These are phyloP conservation scores for Gallinago nigripennis DNA, from an alignment of 2,797 vertebrate genomes.

Conservation along the genomic window DNA sequence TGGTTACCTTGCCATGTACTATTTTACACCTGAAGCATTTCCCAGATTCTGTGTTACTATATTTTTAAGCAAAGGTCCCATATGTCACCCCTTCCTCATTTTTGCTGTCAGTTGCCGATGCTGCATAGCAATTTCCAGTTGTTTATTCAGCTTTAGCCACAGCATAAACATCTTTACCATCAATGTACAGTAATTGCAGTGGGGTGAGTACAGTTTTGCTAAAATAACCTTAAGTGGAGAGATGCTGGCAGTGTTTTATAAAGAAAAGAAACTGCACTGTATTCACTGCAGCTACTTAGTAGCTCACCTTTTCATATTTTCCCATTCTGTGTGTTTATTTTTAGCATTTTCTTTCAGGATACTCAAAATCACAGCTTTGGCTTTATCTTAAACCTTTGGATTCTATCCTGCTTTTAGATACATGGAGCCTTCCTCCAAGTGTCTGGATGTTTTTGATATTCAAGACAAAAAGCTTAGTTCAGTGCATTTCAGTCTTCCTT, in stretches of 20 bases:
- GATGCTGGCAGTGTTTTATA: slow-evolving; percentile 35
- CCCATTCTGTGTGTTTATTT: slow-evolving; percentile 1
- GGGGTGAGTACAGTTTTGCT: slow-evolving; percentile 42
- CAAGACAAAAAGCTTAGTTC: neutral
- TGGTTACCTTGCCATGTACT: slow-evolving; percentile 32
- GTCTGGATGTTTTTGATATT: neutral
- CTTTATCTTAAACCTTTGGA: slow-evolving; percentile 37
- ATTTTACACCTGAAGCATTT: slow-evolving; percentile 46
- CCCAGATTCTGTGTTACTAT: slow-evolving; percentile 36
- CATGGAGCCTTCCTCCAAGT: neutral
- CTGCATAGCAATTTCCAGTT: slow-evolving; percentile 65
- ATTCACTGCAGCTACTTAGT: slow-evolving; percentile 17
- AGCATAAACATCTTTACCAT: slow-evolving; percentile 70
- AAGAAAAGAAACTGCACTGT: slow-evolving; percentile 25
- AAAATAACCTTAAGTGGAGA: slow-evolving; percentile 38
- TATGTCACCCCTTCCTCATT: slow-evolving; percentile 43
- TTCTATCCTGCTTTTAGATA: slow-evolving; percentile 28
- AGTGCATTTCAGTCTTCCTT: neutral
- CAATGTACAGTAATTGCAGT: slow-evolving; percentile 55
- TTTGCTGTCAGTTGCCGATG: slow-evolving; percentile 36
- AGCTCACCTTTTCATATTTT: neutral
- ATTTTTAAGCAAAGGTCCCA: slow-evolving; percentile 27
- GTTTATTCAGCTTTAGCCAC: slow-evolving; percentile 71
- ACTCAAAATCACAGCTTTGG: slow-evolving; percentile 48
- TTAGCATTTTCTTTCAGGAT: slow-evolving; percentile 58